Conservation (phyloP, 2,888 invertebrate species). For the Loripinus fragilis region DNA sequence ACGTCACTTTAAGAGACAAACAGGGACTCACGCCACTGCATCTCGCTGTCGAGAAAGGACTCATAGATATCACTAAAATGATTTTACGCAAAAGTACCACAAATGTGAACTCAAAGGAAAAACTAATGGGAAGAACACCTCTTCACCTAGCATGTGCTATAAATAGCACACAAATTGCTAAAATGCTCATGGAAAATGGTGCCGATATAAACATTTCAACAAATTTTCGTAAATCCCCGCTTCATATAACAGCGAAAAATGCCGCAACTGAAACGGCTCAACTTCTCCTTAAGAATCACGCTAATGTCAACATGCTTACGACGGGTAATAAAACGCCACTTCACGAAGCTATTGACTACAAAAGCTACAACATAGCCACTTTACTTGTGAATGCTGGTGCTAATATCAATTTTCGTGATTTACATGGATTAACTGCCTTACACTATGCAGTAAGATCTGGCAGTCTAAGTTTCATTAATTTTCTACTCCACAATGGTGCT, state of each 20-base stretch:
- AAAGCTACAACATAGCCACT: conserved; percentile 62
- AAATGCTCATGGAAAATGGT: conserved; percentile 71
- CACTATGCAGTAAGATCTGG: conserved; percentile 68
- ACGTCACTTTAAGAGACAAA: conserved; percentile 69
- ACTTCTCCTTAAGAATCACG: conserved; percentile 63
- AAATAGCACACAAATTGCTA: conserved; percentile 64
- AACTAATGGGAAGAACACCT: conserved; percentile 75
- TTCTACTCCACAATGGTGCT: conserved; percentile 67
- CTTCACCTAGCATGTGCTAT: conserved; percentile 73
- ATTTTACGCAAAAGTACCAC: conserved; percentile 71
- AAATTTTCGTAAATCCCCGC: conserved; percentile 72
- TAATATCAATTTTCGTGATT: conserved; percentile 72
- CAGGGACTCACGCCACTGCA: conserved; percentile 73
- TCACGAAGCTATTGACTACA: conserved; percentile 68
- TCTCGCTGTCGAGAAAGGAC: conserved; percentile 65
- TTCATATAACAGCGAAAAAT: conserved; percentile 70
- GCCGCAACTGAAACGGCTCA: conserved; percentile 67
- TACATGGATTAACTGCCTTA: conserved; percentile 73
- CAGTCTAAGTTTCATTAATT: conserved; percentile 60
- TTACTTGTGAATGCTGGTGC: conserved; percentile 69
- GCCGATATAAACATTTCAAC: conserved; percentile 77
- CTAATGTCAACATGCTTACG: conserved; percentile 73
- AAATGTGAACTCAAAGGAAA: conserved; percentile 73
- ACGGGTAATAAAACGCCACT: conserved; percentile 72
- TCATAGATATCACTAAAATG: conserved; percentile 66